Base-by-base conservation (phyloP, 2,113 vertebrate genomes). In the Apistogramma diplotaenia region DNA sequence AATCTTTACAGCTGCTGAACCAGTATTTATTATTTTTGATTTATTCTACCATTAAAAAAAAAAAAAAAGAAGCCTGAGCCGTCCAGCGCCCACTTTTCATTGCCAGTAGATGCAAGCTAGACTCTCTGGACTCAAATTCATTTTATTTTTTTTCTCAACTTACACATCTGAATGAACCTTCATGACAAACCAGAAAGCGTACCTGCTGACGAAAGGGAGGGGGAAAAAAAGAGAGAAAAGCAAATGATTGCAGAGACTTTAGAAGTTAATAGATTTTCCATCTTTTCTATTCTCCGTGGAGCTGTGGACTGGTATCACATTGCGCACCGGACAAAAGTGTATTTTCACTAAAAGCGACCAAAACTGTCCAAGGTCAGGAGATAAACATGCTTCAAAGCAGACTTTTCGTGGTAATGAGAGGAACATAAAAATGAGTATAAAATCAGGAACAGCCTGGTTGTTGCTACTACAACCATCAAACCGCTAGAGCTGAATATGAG, bases 201-300 rank as follows among this genome's bases (percentile, higher is more conserved):
- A 87, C 83, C 82, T 84, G 72, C 82, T 84, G 79, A 87, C 19
- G 76, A 6, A 6, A 8, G 8, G 31, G 4, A 4, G 33, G 33
- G 43, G 21, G n/a, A 12, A 56, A 59, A 29, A 76, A 35, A 16
- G 56, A 76, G 35, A 58, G 16, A 12, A 12, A 6, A n/a, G 60
- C 59, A 49, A 76, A 78, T 43, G 12, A 73, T 79, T 60, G 71
- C 10, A 49, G 51, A 54, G 76, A 83, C 74, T 85, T 85, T 51
- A 70, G 67, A 74, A 76, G 56, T 73, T 88, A 91, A 92, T 89
- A 82, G 85, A 80, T 86, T 92, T 93, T 87, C 86, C 86, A 86
- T 87, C 65, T 84, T 74, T 86, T 85, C 71, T 77, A 70, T 78
- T 88, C 79, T 89, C 78, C 33, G 3, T 60, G 62, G 76, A 83